phyloP scores from a whole-genome alignment of 2,113 vertebrate species.

The Xiphias gladius region DNA sequence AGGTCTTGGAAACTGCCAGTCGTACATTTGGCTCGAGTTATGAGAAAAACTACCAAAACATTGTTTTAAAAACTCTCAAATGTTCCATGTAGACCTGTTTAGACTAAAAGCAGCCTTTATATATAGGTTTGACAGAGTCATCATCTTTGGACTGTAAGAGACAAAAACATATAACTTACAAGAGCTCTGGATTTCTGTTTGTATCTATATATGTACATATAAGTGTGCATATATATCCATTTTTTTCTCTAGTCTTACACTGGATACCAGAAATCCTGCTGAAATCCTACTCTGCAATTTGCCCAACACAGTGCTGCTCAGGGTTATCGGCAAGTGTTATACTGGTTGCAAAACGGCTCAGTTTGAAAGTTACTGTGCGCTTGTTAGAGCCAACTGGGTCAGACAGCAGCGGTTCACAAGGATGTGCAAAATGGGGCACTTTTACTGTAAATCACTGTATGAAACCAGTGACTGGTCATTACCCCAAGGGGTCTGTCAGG shows the following conservation, averaged over 20 bases:
- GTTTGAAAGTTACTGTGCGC: neutral
- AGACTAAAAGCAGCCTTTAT: conserved; percentile 1
- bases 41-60: neutral
- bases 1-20: conserved; percentile 1
- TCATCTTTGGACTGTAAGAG: neutral
- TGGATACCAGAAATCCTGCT: neutral
- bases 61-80: neutral
- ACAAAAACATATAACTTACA: neutral
- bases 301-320: neutral
- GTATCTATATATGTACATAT: neutral
- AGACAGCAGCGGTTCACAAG: neutral
- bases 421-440: neutral
- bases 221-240: neutral
- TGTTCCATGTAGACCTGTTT: neutral
- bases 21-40: neutral
- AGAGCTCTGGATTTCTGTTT: neutral
- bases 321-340: neutral
- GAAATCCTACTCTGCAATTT: neutral
- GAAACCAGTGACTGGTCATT: neutral
- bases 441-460: neutral
- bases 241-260: neutral
- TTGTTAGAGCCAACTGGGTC: neutral
- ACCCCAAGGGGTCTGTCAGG: neutral
- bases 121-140: conserved; percentile 7
- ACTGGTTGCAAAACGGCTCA: neutral